phyloP scores from a whole-genome alignment of 2,888 invertebrate genomes.

The Gisinianus flammeolus region DNA sequence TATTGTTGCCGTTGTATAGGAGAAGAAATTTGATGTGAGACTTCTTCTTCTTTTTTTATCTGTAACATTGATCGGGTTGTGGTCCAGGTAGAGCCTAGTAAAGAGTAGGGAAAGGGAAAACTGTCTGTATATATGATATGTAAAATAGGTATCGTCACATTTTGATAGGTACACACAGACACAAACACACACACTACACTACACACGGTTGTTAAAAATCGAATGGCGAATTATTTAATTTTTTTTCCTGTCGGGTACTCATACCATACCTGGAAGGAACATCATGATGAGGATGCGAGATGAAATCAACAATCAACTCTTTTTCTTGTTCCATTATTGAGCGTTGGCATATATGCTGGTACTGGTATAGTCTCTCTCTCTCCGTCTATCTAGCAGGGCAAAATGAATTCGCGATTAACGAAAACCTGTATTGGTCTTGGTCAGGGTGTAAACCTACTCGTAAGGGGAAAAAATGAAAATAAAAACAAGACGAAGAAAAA shows the following conservation, averaged over 20 bases:
- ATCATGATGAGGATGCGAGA: not conserved
- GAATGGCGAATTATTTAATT: not conserved
- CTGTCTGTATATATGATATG: no score
- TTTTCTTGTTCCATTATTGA: not conserved
- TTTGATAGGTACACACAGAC: no score
- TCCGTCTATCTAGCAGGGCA: no score
- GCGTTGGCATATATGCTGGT: no score
- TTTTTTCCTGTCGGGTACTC: not conserved
- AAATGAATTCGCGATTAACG: slow-evolving; percentile 4
- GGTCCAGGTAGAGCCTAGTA: not conserved
- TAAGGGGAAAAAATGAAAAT: no score
- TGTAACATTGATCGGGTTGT: not conserved
- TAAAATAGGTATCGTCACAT: no score
- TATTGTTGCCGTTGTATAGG: no score
- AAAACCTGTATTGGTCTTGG: slow-evolving; percentile 19
- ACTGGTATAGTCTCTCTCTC: no score
- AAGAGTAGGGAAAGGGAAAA: not conserved
- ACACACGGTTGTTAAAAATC: not conserved
- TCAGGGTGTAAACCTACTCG: slow-evolving; percentile 1
- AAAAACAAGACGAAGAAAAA: not conserved
- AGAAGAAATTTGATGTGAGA: no score
- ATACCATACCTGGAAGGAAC: not conserved
- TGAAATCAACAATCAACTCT: not conserved
- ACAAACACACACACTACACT: not conserved
- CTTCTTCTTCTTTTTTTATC: not conserved